Evolutionary conservation across 30 jellyfish, hydroid and myxozoan genomes (phyloP), one percentile per base, ranked within the genome.

Genomic region (Cassiopea xamachana): DNA sequence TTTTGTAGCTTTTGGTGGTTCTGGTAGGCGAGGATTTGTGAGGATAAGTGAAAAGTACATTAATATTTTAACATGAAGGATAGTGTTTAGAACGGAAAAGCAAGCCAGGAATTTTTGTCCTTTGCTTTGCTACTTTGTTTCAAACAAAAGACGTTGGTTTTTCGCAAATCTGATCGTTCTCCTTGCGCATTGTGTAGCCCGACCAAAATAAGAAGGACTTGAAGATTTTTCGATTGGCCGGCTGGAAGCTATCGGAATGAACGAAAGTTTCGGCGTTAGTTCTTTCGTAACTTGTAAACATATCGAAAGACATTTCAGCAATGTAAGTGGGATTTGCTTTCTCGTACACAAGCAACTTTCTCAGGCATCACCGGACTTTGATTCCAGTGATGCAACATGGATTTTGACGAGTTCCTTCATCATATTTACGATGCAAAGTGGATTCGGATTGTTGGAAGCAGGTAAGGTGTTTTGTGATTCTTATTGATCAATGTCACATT

Each of bases 401-500:
- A 92, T 92, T 49, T 75, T 92, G 64, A 92, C 98, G 17, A 86
- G 96, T 64, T 92, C 98, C 2, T 92, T 92, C 69, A 92, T 92
- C 67, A 92, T 92, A 3, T 92, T 92, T 67, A 92, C 98, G 2
- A 92, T 92, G 98, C 98, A 92, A 71, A 92, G 98, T 79, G 98
- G 98, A 46, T 92, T 92, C 60, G 98, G 98, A 45, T 60, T 92
- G 72, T 86, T 92, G 49, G 98, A 92, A 81, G 98, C 98, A 59
- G 98, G 98, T 92, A 73, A 69, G 86, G 39, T 4, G 44, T 47
- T 7, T 73, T 44, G 79, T 5, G 10, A n/a, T 19, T 19, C 1
- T 5, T 44, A 69, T 69, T n/a, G 39, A 27, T 27, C 39, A 27
- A 27, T 27, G 0, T 27, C 39, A 27, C 39, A 27, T 27, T 27